These are phyloP conservation scores for Argopecten irradians DNA, from an alignment of 1,140 invertebrate genomes.

Conservation along the genomic window DNA sequence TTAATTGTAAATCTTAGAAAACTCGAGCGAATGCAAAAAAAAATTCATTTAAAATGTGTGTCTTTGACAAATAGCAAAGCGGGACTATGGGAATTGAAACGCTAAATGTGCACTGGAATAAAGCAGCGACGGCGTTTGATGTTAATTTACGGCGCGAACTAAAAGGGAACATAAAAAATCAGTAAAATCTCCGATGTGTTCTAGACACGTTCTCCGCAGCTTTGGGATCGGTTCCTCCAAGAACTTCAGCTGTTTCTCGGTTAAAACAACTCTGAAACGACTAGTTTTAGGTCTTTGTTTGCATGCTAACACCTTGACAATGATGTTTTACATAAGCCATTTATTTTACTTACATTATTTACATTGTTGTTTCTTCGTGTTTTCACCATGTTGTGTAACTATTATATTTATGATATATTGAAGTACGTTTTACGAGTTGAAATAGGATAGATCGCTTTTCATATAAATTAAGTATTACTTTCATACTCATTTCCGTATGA, in stretches of 20 bases:
- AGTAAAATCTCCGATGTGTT: neutral
- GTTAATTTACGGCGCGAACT: neutral
- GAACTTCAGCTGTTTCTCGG: neutral
- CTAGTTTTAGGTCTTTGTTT: too few relatives aligned
- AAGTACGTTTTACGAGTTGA: too few relatives aligned
- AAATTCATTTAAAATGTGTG: neutral
- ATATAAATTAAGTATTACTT: too few relatives aligned
- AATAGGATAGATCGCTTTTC: too few relatives aligned
- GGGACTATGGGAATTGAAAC: constrained; percentile 4
- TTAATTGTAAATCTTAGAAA: constrained; percentile 19
- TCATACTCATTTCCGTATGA: too few relatives aligned
- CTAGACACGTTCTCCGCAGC: neutral
- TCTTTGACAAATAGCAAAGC: constrained; percentile 21
- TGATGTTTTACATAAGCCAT: too few relatives aligned
- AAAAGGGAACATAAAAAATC: neutral
- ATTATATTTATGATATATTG: too few relatives aligned
- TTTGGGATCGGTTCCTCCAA: neutral
- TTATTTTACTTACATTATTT: too few relatives aligned
- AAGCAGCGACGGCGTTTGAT: neutral
- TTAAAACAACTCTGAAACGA: neutral
- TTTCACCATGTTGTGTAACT: too few relatives aligned
- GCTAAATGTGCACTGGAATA: neutral
- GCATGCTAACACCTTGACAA: too few relatives aligned
- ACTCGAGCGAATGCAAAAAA: neutral
- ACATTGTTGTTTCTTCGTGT: too few relatives aligned